Conservation (phyloP, 2,888 invertebrate species). For the Spicauda simplicius region DNA sequence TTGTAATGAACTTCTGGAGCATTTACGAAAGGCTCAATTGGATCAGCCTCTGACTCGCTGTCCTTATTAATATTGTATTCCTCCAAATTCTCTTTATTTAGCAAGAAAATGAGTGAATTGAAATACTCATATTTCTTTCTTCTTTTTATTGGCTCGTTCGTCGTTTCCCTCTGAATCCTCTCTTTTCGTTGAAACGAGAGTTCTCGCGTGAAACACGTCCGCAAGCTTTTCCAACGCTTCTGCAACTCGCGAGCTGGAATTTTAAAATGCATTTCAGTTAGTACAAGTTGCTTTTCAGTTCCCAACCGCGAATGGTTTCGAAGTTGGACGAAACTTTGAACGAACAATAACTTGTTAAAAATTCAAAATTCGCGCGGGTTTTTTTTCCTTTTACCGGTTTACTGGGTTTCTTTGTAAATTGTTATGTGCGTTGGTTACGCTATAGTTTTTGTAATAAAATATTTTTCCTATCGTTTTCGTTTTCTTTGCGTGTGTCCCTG, state of each 20-base stretch:
- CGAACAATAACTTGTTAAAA: constrained; percentile 14
- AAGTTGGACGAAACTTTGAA: constrained; percentile 6
- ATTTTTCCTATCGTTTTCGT: too few species aligned
- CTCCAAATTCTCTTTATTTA: constrained; percentile 31
- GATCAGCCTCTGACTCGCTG: constrained; percentile 33
- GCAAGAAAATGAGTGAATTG: constrained; percentile 54
- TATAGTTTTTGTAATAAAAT: too few species aligned
- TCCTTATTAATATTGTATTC: constrained; percentile 24
- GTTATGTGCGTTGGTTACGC: too few species aligned
- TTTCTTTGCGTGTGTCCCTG: too few species aligned
- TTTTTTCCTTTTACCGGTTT: neutral
- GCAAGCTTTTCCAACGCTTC: constrained; percentile 64
- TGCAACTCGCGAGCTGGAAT: constrained; percentile 59
- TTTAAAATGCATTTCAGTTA: constrained; percentile 11
- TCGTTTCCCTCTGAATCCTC: constrained; percentile 43
- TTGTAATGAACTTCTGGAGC: neutral
- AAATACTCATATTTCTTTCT: constrained; percentile 62
- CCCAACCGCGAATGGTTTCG: constrained; percentile 5
- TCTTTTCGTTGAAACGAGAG: constrained; percentile 56
- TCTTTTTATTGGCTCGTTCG: constrained; percentile 47
- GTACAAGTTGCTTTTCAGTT: constrained; percentile 1
- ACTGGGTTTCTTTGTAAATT: neutral
- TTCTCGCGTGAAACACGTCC: constrained; percentile 65
- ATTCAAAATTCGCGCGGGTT: neutral
- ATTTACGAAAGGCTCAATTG: constrained; percentile 10